Evolutionary conservation across 2,888 invertebrate genomes (phyloP), one percentile per base, ranked within the genome.

Genomic region (Mythimna ferrago): DNA sequence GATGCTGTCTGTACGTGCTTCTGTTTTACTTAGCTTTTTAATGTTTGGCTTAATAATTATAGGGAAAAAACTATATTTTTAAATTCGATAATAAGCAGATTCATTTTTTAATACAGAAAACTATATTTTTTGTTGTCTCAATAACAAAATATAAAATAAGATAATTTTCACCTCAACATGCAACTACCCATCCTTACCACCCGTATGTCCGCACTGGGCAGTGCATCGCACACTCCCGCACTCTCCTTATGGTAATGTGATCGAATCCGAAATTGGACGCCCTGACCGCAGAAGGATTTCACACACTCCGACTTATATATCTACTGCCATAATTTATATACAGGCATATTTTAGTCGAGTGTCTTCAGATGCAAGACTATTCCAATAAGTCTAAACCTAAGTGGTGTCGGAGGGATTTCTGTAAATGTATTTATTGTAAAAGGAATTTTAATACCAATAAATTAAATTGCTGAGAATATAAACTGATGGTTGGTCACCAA

Each of bases 211-310:
- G n/a, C 35, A 71, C 32, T 77, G 91, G 86, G 77, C 90, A 89
- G 87, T 88, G 89, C 89, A 86, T 62, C 74, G 88, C 83, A 82
- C 86, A 86, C 84, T 83, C 85, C 87, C 89, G 90, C 94, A 92
- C 93, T 94, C 90, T 92, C 92, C 90, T 90, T 95, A 95, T 95
- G 95, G 91, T 94, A 95, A 95, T 95, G 92, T 91, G 93, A 93
- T 95, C 91, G 93, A 92, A 93, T 93, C 91, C 93, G 88, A 94
- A 95, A 95, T 95, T 94, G 95, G 94, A 93, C 90, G 92, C 93
- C 84, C 88, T 89, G 92, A 90, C 91, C 87, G 87, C 88, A 88
- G 86, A 84, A 86, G 89, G 90, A 90, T 85, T 87, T 85, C 87
- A 86, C 89, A 87, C 87, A 83, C 87, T 86, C 80, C 86, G 86